Evolutionary conservation across 2,797 vertebrate genomes (phyloP), one percentile per base, ranked within the genome.

Genomic region (Podarcis lilfordi): DNA sequence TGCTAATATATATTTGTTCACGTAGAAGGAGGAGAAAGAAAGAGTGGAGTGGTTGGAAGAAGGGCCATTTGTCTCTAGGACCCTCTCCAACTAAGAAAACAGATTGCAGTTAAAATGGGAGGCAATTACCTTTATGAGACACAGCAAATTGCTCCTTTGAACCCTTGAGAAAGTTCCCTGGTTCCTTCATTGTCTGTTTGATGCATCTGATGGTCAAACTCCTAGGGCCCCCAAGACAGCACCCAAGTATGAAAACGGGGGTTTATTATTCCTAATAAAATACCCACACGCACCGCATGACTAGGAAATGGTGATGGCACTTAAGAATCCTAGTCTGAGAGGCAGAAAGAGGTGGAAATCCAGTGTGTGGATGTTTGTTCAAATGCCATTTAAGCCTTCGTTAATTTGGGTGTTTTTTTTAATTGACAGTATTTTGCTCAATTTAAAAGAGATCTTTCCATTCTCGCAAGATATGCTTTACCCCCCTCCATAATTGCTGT

Each of bases 251-350:
- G 82, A 93, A 96, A 95, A 91, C 83, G 72, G 19, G 78, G 21
- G 94, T 97, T 97, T 96, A 96, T 95, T 94, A 95, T 88, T 95
- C 88, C 92, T 95, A 92, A 96, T 96, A 96, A 97, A 96, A 91
- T 0, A 32, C 91, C 87, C 64, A 64, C 85, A 82, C 40, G 15
- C 9, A 45, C 86, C 94, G 90, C 80, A 87, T 35, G 82, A 50
- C n/a, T 59, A 88, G 69, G 68, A 8, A 66, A 89, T 77, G 80
- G 92, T 85, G 59, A 86, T 55, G 80, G 91, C 87, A 88, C 82
- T 91, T 21, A 50, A 50, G 40, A 45, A 29, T 29, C 25, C n/a
- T 78, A 32, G 7, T 74, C 74, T 86, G 75, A 64, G 21, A 32
- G 13, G 23, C 37, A 45, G 35, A 79, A 91, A 87, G 0, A 59